Percentiles rank a stretch among this genome's conserved stretches.
Conservation (phyloP, 2,113 vertebrate genomes). For the Tenrec ecaudatus region DNA sequence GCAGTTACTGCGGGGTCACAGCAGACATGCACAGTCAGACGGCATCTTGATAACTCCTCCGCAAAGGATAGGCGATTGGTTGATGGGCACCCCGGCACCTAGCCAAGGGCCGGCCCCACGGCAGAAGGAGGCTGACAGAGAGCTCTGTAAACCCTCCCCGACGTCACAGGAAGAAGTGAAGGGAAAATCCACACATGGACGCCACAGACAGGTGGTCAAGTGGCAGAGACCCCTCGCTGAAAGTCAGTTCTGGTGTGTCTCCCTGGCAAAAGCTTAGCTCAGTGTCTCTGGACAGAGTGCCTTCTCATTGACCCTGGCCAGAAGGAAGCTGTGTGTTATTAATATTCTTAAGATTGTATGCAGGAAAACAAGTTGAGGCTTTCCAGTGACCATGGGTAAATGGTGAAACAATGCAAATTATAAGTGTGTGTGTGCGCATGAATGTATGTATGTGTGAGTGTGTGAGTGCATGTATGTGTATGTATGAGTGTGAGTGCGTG, state of each 20-base stretch:
- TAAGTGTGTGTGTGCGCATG: background rate
- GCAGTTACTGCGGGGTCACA: background rate
- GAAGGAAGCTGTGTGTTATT: slow-evolving; percentile 29
- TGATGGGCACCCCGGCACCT: background rate
- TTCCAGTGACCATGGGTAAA: background rate
- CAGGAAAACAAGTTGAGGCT: background rate
- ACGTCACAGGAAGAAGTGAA: too few relatives aligned
- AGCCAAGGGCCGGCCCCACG: background rate
- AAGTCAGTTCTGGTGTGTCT: slow-evolving; percentile 8
- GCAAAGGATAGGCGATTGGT: background rate
- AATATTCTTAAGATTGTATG: background rate
- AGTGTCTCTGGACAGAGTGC: background rate
- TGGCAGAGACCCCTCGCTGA: background rate
- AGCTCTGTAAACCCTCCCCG: too few relatives aligned
- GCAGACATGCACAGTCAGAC: background rate
- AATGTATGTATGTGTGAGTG: too few relatives aligned
- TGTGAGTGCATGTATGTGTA: too few relatives aligned
- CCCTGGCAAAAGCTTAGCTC: background rate
- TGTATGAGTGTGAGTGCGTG: too few relatives aligned
- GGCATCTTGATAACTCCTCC: background rate
- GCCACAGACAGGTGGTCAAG: background rate
- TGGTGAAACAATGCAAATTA: background rate
- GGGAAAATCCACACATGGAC: background rate
- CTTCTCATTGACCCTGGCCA: background rate
- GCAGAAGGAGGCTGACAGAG: too few relatives aligned